phyloP scores from a whole-genome alignment of 2,113 vertebrate genomes.

The Otis tarda region DNA sequence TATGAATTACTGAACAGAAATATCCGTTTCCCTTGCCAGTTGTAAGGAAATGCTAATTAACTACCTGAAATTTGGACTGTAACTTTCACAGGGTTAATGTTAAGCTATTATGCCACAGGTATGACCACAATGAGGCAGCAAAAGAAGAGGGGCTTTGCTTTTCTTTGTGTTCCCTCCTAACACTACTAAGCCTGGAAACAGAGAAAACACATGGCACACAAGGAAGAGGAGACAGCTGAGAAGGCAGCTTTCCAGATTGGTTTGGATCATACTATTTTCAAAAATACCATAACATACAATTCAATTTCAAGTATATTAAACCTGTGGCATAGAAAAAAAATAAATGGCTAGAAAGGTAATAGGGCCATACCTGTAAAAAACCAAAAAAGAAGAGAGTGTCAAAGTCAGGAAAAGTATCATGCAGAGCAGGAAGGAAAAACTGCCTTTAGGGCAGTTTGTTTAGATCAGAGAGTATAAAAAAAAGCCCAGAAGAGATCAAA shows the following conservation, averaged over 20 bases:
- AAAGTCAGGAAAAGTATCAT: neutral
- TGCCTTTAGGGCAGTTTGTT: neutral
- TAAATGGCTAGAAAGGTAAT: neutral
- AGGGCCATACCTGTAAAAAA: neutral
- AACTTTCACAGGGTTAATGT: neutral
- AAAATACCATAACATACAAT: neutral
- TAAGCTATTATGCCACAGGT: neutral
- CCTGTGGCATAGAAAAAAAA: neutral
- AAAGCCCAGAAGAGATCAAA: neutral
- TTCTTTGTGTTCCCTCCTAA: neutral
- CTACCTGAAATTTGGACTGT: neutral
- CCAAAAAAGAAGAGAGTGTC: neutral
- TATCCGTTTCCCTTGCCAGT: neutral
- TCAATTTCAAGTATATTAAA: neutral
- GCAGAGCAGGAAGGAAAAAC: neutral
- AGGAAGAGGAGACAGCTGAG: neutral
- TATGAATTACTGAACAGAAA: neutral
- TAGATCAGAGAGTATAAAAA: neutral
- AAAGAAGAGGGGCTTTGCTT: neutral
- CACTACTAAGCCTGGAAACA: neutral
- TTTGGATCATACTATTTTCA: neutral
- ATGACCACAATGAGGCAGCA: neutral
- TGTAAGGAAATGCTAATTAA: neutral
- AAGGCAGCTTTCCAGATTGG: neutral
- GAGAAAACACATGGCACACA: neutral